Conservation (phyloP, 2,888 invertebrate genomes). For the Pheosia gnoma region DNA sequence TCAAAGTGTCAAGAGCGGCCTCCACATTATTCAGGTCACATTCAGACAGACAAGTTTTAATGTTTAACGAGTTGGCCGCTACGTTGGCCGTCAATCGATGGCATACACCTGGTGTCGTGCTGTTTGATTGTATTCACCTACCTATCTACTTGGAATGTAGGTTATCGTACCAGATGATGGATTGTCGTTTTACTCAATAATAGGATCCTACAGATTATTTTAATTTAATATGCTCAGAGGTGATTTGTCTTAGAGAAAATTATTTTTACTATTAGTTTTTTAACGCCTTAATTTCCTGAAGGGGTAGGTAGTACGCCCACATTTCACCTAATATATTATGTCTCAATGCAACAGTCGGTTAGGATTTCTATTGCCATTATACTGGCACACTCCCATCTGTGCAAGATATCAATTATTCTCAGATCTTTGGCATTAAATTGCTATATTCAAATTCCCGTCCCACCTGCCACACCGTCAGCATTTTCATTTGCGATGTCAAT, state of each 20-base stretch:
- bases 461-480: neutral
- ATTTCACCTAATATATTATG: too few relatives aligned
- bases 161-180: constrained; percentile 19
- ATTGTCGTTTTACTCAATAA: neutral
- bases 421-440: too few relatives aligned
- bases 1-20: constrained; percentile 62
- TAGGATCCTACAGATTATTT: neutral
- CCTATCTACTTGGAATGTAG: constrained; percentile 37
- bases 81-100: constrained; percentile 67
- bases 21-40: constrained; percentile 52
- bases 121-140: constrained; percentile 21
- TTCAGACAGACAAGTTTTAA: constrained; percentile 72
- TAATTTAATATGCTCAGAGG: too few relatives aligned
- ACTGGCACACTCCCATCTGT: too few relatives aligned
- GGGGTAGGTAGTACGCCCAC: too few relatives aligned
- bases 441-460: too few relatives aligned
- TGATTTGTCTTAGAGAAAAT: too few relatives aligned
- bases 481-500: constrained; percentile 21
- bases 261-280: too few relatives aligned
- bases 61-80: constrained; percentile 67
- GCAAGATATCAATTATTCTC: too few relatives aligned
- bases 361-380: too few relatives aligned
- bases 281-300: too few relatives aligned
- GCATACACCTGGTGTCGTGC: constrained; percentile 48
- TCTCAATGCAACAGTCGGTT: too few relatives aligned